Conservation (phyloP, 53 echinoderm and acorn worm species). For the Luidia sarsii region DNA sequence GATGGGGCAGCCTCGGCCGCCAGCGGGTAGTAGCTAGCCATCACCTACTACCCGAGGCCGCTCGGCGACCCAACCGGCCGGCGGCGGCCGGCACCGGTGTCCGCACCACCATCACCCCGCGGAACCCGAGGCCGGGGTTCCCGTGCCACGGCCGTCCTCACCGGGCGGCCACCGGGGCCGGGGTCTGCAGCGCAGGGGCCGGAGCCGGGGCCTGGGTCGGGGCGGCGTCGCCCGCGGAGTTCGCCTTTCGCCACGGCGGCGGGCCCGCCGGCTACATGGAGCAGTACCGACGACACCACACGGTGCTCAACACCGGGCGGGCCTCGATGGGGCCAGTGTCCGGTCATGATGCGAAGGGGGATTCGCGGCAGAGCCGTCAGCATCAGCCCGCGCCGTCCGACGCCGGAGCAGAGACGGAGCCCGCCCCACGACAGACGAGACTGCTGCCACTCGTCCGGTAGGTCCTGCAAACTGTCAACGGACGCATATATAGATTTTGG, state of each 20-base stretch:
- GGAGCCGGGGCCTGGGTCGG: no score
- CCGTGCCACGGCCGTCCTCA: slow-evolving; percentile 1
- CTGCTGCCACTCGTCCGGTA: no score
- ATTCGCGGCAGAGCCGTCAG: no score
- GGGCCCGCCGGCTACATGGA: slow-evolving; percentile 34
- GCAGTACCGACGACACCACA: slow-evolving; percentile 40
- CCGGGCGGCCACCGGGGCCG: slow-evolving; percentile 10
- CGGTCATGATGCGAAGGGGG: no score
- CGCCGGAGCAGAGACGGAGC: no score
- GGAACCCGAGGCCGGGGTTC: background rate
- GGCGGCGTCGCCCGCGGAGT: background rate
- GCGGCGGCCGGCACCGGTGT: background rate
- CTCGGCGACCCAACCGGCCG: no score
- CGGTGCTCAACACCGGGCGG: slow-evolving; percentile 31
- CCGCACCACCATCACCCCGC: background rate
- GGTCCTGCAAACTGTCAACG: no score
- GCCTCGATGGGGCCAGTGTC: background rate
- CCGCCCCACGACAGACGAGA: no score
- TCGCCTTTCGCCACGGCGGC: slow-evolving; percentile 26
- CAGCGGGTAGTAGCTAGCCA: background rate
- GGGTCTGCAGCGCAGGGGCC: no score
- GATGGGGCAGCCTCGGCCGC: slow-evolving; percentile 4
- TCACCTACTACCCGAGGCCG: no score
- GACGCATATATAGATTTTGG: no score
- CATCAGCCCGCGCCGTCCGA: no score